Percentiles rank a stretch among this genome's conserved stretches.
phyloP scores from a whole-genome alignment of 2,888 invertebrate species.

The Actias luna region DNA sequence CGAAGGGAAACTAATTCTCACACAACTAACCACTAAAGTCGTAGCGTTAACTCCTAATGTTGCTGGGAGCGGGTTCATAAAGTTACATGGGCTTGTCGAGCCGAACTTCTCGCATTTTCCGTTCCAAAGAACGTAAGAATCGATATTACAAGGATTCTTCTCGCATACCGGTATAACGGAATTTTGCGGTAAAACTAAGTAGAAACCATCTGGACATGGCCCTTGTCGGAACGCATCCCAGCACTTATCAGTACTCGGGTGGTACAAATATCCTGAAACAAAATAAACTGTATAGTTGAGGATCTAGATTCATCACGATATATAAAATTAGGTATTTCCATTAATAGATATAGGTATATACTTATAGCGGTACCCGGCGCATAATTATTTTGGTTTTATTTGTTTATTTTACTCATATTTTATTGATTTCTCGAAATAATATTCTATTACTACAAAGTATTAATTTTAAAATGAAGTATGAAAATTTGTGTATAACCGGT shows the following conservation, averaged over 20 bases:
- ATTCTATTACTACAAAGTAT: no score
- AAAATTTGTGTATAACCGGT: no score
- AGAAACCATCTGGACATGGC: slow-evolving; percentile 81
- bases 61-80: slow-evolving; percentile 44
- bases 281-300: slow-evolving; percentile 15
- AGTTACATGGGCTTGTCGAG: slow-evolving; percentile 62
- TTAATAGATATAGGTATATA: no score
- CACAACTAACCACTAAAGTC: slow-evolving; percentile 82
- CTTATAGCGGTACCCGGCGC: no score
- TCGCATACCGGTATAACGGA: slow-evolving; percentile 82
- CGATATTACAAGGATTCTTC: slow-evolving; percentile 81
- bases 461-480: no score
- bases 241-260: slow-evolving; percentile 83
- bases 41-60: slow-evolving; percentile 83
- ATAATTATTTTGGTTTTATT: no score
- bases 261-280: slow-evolving; percentile 80
- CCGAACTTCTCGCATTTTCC: slow-evolving; percentile 71
- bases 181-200: slow-evolving; percentile 77
- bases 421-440: no score
- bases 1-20: slow-evolving; percentile 47
- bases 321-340: no score
- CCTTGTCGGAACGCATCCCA: slow-evolving; percentile 84
- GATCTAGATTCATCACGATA: no score
- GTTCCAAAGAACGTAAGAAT: slow-evolving; percentile 72
- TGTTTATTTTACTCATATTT: no score